These are phyloP conservation scores for Coranthus polyacanthus DNA, from an alignment of 2,797 vertebrate species.

Conservation along the genomic window DNA sequence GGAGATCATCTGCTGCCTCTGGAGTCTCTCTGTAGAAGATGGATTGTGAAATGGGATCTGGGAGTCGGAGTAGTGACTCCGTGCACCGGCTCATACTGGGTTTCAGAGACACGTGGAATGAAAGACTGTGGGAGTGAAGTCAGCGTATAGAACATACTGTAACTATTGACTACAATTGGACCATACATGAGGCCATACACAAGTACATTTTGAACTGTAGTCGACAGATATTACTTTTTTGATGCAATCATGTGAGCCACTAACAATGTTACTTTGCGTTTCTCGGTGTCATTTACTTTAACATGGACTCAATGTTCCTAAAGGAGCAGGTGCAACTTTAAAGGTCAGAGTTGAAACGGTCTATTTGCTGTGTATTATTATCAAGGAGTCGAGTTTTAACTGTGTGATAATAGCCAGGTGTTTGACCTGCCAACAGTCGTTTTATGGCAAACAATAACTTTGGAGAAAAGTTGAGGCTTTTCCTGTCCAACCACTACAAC, in stretches of 20 bases:
- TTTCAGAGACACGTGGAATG: conserved; percentile 18
- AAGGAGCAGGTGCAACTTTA: conserved; percentile 28
- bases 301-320: conserved; percentile 2
- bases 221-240: neutral
- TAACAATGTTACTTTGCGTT: neutral
- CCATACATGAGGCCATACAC: conserved; percentile 9
- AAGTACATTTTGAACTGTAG: too few species aligned
- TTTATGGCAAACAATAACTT: conserved; percentile 11
- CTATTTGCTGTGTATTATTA: conserved; percentile 8
- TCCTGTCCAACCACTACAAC: neutral
- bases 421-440: neutral
- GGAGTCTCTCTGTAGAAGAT: conserved; percentile 23
- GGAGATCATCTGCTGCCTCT: conserved; percentile 12
- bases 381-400: conserved; percentile 15
- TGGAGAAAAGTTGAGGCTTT: neutral
- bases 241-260: too few species aligned
- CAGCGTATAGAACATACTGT: conserved; percentile 2
- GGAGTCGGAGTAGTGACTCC: conserved; percentile 18
- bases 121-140: conserved; percentile 7
- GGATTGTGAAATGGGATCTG: conserved; percentile 36
- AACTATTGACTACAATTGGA: conserved; percentile 3
- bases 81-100: conserved; percentile 2
- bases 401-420: conserved; percentile 23
- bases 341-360: conserved; percentile 32
- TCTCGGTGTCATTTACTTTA: neutral